These are phyloP conservation scores for Drosophila baimaii DNA, from an alignment of 1,140 invertebrate genomes.

Conservation along the genomic window DNA sequence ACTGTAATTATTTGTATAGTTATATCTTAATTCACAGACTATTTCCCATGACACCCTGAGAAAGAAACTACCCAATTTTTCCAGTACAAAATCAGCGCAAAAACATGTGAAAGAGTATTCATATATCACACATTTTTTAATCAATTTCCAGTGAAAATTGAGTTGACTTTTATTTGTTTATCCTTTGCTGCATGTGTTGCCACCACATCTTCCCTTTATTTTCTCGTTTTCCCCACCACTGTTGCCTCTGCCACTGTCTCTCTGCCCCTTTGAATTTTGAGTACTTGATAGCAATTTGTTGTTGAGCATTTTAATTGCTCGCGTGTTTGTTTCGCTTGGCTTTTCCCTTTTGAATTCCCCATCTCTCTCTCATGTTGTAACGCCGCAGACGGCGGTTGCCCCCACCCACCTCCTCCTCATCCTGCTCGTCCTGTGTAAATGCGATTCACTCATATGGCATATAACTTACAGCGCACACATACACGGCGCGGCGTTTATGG, in stretches of 20 bases:
- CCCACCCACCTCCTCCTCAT: background rate
- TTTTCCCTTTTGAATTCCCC: slow-evolving; percentile 46
- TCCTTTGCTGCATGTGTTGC: background rate
- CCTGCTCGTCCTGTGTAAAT: slow-evolving; percentile 18
- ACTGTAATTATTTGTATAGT: too few relatives aligned
- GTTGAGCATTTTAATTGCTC: slow-evolving; percentile 55
- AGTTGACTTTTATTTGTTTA: slow-evolving; percentile 23
- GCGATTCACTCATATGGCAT: slow-evolving; percentile 37
- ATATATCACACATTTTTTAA: background rate
- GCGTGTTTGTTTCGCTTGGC: slow-evolving; percentile 52
- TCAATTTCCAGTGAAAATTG: slow-evolving; percentile 2
- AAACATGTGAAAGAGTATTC: background rate
- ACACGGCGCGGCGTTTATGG: slow-evolving; percentile 31
- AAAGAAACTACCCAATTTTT: too few relatives aligned
- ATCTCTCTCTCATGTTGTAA: slow-evolving; percentile 13
- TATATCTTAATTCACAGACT: too few relatives aligned
- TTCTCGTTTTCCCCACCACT: background rate
- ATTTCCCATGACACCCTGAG: background rate
- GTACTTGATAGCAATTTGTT: slow-evolving; percentile 56
- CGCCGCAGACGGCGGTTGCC: slow-evolving; percentile 36
- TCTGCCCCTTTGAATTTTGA: slow-evolving; percentile 46
- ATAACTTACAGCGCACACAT: slow-evolving; percentile 18
- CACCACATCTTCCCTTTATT: background rate
- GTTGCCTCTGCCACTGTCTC: too few relatives aligned
- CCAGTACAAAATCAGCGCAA: too few relatives aligned